Conservation (phyloP, 2,113 vertebrate genomes). For the Harpagus bidentatus region DNA sequence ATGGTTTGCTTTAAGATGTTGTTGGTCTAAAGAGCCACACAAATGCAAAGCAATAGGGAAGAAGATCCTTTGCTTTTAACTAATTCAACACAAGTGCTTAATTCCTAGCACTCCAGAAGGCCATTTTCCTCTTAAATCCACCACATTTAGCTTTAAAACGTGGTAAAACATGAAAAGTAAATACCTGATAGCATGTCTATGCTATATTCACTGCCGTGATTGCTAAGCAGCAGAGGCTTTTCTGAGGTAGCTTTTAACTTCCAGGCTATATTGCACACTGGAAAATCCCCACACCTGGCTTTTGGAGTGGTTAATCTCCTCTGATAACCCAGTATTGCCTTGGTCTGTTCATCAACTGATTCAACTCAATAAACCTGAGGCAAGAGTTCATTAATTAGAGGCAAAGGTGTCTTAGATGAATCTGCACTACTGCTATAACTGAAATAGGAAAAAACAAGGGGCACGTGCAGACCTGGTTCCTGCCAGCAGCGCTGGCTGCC, state of each 20-base stretch:
- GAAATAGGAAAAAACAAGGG: accelerated
- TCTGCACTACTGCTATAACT: no score
- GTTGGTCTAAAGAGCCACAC: neutral
- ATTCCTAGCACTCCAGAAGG: neutral
- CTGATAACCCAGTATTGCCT: neutral
- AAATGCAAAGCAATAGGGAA: neutral
- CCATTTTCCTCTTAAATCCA: neutral
- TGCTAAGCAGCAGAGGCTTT: neutral
- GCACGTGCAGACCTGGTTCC: accelerated
- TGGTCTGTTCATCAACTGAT: neutral
- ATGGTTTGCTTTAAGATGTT: accelerated
- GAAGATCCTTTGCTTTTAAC: neutral
- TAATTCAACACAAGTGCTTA: neutral
- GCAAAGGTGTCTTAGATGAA: neutral
- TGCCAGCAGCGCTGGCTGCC: neutral
- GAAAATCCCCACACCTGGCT: neutral
- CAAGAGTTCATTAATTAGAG: neutral
- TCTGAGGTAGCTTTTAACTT: neutral
- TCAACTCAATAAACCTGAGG: neutral
- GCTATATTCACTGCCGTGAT: neutral
- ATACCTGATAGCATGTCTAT: neutral
- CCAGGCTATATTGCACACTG: neutral
- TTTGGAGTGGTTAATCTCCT: neutral
- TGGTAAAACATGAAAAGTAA: neutral
- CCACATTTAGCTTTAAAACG: neutral